phyloP scores from a whole-genome alignment of 1,140 invertebrate genomes.

The Batillaria attramentaria region DNA sequence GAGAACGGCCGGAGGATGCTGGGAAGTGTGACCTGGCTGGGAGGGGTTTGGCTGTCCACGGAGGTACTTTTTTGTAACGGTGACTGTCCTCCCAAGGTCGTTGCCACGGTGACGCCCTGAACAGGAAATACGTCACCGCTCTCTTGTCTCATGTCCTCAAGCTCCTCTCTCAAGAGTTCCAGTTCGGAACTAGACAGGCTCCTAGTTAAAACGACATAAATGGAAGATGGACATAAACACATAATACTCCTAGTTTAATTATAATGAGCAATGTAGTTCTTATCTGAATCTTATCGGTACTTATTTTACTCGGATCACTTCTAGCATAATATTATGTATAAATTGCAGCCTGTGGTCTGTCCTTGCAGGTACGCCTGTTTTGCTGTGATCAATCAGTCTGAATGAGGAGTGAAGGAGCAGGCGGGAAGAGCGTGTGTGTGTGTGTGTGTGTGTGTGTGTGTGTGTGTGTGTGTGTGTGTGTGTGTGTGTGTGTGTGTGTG shows the following conservation, averaged over 20 bases:
- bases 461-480: conserved; percentile 9
- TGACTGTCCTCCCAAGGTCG: not conserved
- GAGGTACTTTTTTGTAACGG: not conserved
- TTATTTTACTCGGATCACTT: too few relatives aligned
- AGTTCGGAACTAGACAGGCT: conserved; percentile 57
- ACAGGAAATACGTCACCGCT: conserved; percentile 31
- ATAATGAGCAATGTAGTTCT: too few relatives aligned
- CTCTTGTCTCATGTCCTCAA: conserved; percentile 31
- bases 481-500: not conserved
- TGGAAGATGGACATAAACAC: conserved; percentile 15
- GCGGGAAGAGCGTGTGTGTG: not conserved
- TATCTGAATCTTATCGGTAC: too few relatives aligned
- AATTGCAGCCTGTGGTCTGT: too few relatives aligned
- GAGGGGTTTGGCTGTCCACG: not conserved
- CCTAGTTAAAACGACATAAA: conserved; percentile 39
- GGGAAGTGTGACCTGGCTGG: not conserved
- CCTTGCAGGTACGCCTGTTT: too few relatives aligned
- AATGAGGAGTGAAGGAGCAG: not conserved
- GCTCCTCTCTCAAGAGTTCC: conserved; percentile 51
- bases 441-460: not conserved
- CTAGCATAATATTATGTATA: too few relatives aligned
- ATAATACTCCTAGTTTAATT: not conserved
- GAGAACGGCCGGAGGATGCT: not conserved
- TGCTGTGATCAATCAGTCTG: not conserved
- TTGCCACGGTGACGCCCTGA: conserved; percentile 10